A percentile compares a stretch with the other conserved stretches of the same genome.
phyloP scores from a whole-genome alignment of 2,888 invertebrate genomes.

The Deilephila elpenor region DNA sequence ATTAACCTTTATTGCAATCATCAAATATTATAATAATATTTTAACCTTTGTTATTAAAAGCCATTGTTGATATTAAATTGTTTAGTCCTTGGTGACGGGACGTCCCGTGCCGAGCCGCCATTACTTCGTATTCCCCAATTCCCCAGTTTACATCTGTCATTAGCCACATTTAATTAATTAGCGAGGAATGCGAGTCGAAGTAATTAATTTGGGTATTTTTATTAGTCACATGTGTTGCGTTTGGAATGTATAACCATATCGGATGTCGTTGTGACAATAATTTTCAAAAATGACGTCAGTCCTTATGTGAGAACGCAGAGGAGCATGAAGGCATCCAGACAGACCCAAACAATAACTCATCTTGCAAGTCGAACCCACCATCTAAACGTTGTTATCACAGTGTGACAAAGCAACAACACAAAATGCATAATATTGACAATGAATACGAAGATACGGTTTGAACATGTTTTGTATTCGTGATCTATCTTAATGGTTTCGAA shows the following conservation, averaged over 20 bases:
- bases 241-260: background rate
- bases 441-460: background rate
- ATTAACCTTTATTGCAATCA: no score
- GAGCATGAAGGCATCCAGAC: background rate
- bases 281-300: background rate
- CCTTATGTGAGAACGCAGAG: background rate
- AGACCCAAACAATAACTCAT: no score
- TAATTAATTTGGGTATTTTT: background rate
- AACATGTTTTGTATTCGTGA: slow-evolving; percentile 27
- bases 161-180: slow-evolving; percentile 20
- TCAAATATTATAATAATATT: no score
- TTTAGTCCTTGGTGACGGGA: background rate
- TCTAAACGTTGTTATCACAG: background rate
- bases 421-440: background rate
- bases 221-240: slow-evolving; percentile 3
- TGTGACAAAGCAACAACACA: background rate
- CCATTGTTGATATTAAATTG: slow-evolving; percentile 12
- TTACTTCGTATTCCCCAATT: slow-evolving; percentile 21
- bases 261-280: background rate
- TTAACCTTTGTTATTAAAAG: background rate
- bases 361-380: background rate
- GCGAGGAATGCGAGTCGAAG: background rate
- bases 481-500: slow-evolving; percentile 21
- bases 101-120: slow-evolving; percentile 18
- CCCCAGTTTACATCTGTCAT: background rate